Percentiles rank a stretch among this genome's conserved stretches.
phyloP scores from a whole-genome alignment of 2,797 vertebrate species.

The Phylloscopus collybita region DNA sequence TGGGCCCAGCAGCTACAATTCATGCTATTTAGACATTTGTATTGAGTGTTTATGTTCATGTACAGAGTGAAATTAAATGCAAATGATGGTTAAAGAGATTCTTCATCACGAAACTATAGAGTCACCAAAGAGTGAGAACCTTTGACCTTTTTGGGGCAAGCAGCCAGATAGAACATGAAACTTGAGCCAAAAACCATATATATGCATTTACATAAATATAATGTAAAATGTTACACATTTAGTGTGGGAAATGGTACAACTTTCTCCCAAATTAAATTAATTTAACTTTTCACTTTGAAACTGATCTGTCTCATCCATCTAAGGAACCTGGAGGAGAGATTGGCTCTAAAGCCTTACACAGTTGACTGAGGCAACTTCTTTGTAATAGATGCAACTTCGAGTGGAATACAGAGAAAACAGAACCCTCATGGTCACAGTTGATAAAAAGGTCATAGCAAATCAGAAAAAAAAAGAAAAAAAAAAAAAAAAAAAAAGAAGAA shows the following conservation, averaged over 20 bases:
- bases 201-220: not conserved
- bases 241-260: not conserved
- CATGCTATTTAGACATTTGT: not conserved
- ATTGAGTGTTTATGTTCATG: not conserved
- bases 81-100: not conserved
- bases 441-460: not conserved
- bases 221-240: not conserved
- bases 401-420: not conserved
- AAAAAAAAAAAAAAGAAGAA: not conserved
- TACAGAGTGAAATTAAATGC: not conserved
- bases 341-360: not conserved
- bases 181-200: not conserved
- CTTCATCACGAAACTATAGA: not conserved
- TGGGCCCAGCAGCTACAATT: not conserved
- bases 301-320: not conserved
- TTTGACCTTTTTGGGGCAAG: not conserved
- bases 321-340: not conserved
- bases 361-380: not conserved
- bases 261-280: not conserved
- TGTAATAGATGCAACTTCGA: not conserved
- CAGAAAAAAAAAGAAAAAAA: not conserved
- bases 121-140: not conserved
- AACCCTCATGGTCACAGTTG: not conserved
- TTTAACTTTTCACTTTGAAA: not conserved
- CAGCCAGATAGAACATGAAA: not conserved